Percentiles rank a stretch among this genome's conserved stretches.
Conservation (phyloP, 2,797 vertebrate genomes). For the Phalloptychus januarius region DNA sequence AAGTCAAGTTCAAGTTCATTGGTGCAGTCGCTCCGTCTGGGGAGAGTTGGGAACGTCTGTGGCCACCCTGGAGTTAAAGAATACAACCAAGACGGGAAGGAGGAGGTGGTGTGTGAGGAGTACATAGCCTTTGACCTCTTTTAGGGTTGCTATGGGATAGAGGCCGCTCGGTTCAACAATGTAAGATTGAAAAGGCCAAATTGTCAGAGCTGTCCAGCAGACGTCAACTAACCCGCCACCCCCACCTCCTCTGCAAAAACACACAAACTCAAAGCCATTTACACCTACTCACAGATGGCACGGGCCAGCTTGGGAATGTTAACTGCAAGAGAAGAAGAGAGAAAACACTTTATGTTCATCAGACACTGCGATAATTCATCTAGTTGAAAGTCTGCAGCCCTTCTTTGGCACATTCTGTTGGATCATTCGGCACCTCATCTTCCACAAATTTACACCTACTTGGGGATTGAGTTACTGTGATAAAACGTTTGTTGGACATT, state of each 20-base stretch:
- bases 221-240: constrained; percentile 71
- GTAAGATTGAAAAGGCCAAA: constrained; percentile 89
- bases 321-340: constrained; percentile 52
- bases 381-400: constrained; percentile 42
- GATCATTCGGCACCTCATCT: constrained; percentile 24
- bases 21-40: constrained; percentile 59
- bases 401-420: constrained; percentile 37
- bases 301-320: constrained; percentile 92
- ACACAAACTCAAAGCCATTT: constrained; percentile 62
- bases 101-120: constrained; percentile 40
- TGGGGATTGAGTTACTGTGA: constrained; percentile 5
- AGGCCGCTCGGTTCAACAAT: constrained; percentile 87
- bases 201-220: constrained; percentile 95
- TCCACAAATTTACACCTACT: constrained; percentile 26
- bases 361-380: constrained; percentile 60
- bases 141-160: constrained; percentile 93
- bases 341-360: constrained; percentile 65
- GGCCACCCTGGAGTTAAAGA: constrained; percentile 57
- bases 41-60: constrained; percentile 47
- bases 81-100: constrained; percentile 13
- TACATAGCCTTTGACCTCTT: constrained; percentile 81
- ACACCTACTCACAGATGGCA: constrained; percentile 76
- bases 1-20: constrained; percentile 82
- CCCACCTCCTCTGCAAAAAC: constrained; percentile 32
- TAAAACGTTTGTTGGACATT: constrained; percentile 18